A percentile compares a stretch with the other conserved stretches of the same genome.
These are phyloP conservation scores for Brachionus calyciflorus DNA, from an alignment of 1,140 invertebrate species.

Conservation along the genomic window DNA sequence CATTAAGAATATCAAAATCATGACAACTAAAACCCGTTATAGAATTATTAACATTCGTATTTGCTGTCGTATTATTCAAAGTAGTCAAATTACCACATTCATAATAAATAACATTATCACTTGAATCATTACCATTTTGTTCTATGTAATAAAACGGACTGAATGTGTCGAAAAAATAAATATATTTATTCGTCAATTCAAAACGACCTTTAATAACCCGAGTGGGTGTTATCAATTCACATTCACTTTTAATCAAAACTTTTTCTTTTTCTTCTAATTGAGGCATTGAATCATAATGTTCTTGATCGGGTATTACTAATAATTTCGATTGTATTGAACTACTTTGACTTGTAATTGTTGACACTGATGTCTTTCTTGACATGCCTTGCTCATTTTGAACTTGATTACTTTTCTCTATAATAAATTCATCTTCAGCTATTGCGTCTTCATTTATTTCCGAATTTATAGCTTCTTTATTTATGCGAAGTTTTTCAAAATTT, in stretches of 20 bases:
- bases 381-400: background rate
- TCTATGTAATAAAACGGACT: constrained; percentile 57
- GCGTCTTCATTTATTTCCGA: constrained; percentile 49
- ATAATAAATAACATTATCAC: constrained; percentile 43
- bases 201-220: constrained; percentile 67
- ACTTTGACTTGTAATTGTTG: background rate
- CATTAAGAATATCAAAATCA: constrained; percentile 53
- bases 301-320: too few relatives aligned
- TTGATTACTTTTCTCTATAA: background rate
- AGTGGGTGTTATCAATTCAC: constrained; percentile 68
- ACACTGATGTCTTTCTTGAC: background rate
- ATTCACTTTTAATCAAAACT: constrained; percentile 63
- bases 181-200: constrained; percentile 67
- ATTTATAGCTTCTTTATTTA: constrained; percentile 52
- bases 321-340: background rate
- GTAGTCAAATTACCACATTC: background rate
- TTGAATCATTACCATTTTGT: background rate
- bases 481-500: constrained; percentile 53
- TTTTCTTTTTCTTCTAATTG: constrained; percentile 58
- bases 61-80: too few relatives aligned
- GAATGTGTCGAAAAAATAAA: constrained; percentile 66
- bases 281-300: constrained; percentile 13
- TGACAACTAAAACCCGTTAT: constrained; percentile 9
- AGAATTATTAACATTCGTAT: background rate
- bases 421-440: constrained; percentile 49